phyloP scores from a whole-genome alignment of 2,888 invertebrate genomes.

The Plebejus argus region DNA sequence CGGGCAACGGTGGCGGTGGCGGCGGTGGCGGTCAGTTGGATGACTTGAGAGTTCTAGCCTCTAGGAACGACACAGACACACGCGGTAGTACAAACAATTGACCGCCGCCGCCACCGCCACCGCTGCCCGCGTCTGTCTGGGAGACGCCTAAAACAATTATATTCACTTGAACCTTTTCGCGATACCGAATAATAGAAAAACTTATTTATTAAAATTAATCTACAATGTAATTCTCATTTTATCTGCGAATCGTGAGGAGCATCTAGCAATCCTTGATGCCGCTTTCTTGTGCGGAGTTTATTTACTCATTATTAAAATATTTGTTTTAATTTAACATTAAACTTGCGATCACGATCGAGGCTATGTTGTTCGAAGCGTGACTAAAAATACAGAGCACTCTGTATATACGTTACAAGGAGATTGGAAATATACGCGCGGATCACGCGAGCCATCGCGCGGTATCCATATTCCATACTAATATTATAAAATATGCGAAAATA shows the following conservation, averaged over 20 bases:
- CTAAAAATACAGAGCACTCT: constrained; percentile 17
- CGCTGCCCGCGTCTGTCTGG: no score
- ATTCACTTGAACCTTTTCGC: neutral
- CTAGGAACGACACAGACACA: no score
- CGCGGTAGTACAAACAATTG: no score
- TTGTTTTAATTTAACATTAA: constrained; percentile 12
- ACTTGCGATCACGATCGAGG: constrained; percentile 12
- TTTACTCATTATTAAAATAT: constrained; percentile 15
- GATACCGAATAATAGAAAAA: neutral
- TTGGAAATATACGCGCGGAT: constrained; percentile 18
- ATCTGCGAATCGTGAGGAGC: neutral
- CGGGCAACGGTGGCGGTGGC: no score
- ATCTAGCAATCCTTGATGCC: neutral
- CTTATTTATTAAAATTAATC: neutral
- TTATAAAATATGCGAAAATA: no score
- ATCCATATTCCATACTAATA: no score
- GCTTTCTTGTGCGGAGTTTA: neutral
- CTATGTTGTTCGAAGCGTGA: constrained; percentile 16
- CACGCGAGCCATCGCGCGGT: constrained; percentile 24
- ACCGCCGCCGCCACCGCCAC: no score
- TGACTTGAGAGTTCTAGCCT: no score
- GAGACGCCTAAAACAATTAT: neutral
- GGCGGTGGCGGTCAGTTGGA: no score
- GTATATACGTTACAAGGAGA: constrained; percentile 22
- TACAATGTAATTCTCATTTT: neutral